Evolutionary conservation across 2,888 invertebrate genomes (phyloP), one percentile per base, ranked within the genome.

Genomic region (Apodemia duryi): DNA sequence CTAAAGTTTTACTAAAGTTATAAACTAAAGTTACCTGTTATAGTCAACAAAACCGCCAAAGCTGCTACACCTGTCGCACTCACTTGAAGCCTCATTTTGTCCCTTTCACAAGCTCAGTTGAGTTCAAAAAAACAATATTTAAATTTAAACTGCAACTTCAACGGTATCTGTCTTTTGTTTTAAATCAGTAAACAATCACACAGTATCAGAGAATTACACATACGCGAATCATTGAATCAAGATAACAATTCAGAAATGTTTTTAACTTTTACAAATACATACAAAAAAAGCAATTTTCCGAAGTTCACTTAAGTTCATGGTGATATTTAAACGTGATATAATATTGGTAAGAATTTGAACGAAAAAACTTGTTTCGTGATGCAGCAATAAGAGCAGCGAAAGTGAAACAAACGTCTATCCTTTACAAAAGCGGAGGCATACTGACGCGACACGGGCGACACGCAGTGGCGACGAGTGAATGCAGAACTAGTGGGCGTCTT

Each of bases 61-160:
- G 82, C 84, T 81, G 78, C 88, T 88, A 85, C 91, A 91, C 91
- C 91, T 91, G 91, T 90, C 89, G 82, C 85, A 83, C 88, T 79
- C 75, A 75, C 82, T 72, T 82, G 84, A 75, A 80, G 80, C 83
- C 78, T 85, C 91, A 90, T 91, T 72, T 86, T 88, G 88, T 91
- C 91, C 86, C 89, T 88, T 81, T 91, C 85, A 75, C 81, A 85
- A 89, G 77, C 83, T 78, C 80, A 79, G 76, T 76, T 73, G 77
- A 77, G 83, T 77, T 68, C 77, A 81, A 83, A 83, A 84, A 80
- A 86, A 80, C 80, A 78, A 77, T 80, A 83, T 78, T 80, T 46
- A 46, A 46, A 46, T 84, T 83, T 76, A 82, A 87, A 83, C 75
- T 69, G 73, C 77, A 77, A 70, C 75, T 75, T 77, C 77, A 84